These are phyloP conservation scores for Choristoneura rosaceana DNA, from an alignment of 2,888 invertebrate genomes.

Conservation along the genomic window DNA sequence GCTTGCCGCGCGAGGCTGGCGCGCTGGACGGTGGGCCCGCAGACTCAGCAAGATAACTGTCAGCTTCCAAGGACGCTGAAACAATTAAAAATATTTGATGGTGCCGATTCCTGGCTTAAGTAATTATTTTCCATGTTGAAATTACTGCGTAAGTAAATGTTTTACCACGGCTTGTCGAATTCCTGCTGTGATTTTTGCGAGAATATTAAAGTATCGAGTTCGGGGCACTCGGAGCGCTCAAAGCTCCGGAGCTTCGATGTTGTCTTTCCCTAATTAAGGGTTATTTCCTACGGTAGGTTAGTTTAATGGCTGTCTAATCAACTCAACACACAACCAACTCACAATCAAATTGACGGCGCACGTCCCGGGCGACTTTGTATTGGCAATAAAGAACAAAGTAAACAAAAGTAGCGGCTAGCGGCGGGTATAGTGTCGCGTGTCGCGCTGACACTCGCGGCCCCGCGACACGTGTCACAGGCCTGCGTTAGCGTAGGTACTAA, in stretches of 20 bases:
- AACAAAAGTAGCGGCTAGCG: background rate
- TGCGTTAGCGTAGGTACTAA: too few species aligned
- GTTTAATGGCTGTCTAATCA: constrained; percentile 4
- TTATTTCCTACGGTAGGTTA: background rate
- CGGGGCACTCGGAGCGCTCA: too few species aligned
- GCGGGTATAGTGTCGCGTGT: background rate
- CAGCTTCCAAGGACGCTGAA: background rate
- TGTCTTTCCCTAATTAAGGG: constrained; percentile 2
- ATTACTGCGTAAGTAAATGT: too few species aligned
- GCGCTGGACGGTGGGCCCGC: background rate
- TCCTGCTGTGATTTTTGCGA: too few species aligned
- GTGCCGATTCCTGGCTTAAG: too few species aligned
- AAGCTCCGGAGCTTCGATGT: background rate
- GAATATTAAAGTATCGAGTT: too few species aligned
- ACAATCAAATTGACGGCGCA: background rate
- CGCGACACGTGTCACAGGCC: background rate
- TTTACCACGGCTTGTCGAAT: too few species aligned
- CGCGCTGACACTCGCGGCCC: background rate
- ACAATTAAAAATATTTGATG: background rate
- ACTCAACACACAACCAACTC: too few species aligned
- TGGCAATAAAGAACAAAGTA: constrained; percentile 11
- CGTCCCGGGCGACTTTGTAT: constrained; percentile 5
- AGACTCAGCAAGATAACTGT: background rate
- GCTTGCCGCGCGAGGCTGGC: background rate
- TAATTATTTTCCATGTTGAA: too few species aligned